Percentiles rank a stretch among this genome's conserved stretches.
phyloP scores from a whole-genome alignment of 2,797 vertebrate species.

The Melanotaenia maccullochi region DNA sequence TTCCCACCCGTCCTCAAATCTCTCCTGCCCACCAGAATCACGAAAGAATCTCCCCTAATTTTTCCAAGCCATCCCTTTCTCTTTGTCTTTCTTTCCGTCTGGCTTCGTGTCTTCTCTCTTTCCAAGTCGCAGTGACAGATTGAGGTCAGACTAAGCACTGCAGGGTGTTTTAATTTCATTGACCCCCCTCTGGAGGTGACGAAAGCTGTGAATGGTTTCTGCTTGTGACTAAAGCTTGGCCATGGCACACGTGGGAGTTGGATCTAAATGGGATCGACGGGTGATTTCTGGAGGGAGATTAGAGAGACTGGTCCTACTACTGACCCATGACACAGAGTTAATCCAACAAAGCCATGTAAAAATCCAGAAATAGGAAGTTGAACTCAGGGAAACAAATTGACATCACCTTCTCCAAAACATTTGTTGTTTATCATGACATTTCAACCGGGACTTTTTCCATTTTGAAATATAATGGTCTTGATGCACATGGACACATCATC shows the following conservation, averaged over 20 bases:
- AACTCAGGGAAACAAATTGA: conserved; percentile 20
- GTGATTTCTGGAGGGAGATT: conserved; percentile 60
- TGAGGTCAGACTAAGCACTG: conserved; percentile 77
- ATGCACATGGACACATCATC: not conserved
- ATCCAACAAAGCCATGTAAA: conserved; percentile 34
- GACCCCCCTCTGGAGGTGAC: conserved; percentile 77
- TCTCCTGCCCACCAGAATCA: conserved; percentile 45
- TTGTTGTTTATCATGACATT: not conserved
- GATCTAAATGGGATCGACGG: conserved; percentile 63
- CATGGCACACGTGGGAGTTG: conserved; percentile 35
- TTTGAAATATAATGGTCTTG: not conserved
- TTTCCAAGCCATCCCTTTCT: conserved; percentile 18
- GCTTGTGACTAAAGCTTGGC: conserved; percentile 71
- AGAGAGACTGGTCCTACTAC: conserved; percentile 42
- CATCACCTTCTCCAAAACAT: not conserved
- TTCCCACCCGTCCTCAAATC: conserved; percentile 26
- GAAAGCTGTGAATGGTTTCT: conserved; percentile 70
- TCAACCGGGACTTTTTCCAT: not conserved
- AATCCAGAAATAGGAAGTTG: conserved; percentile 34
- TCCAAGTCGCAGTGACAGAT: conserved; percentile 79
- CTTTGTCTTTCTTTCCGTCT: conserved; percentile 39
- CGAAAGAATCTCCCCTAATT: conserved; percentile 39
- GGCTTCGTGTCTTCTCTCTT: conserved; percentile 36
- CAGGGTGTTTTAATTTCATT: conserved; percentile 81
- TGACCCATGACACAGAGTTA: conserved; percentile 28